These are phyloP conservation scores for Entomyzon cyanotis DNA, from an alignment of 2,113 vertebrate genomes.

Conservation along the genomic window DNA sequence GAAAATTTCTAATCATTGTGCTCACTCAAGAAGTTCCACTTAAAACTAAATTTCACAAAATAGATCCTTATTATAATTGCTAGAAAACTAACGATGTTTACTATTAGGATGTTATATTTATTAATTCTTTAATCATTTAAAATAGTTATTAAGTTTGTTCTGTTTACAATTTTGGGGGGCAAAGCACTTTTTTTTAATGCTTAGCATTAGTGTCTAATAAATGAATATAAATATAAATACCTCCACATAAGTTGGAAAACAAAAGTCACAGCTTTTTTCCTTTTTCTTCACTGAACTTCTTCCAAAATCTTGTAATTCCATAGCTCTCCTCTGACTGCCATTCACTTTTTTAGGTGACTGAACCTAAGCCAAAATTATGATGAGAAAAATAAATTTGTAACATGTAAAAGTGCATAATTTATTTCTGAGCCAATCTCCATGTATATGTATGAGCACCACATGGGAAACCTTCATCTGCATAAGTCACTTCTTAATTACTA, in stretches of 20 bases:
- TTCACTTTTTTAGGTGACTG: not conserved
- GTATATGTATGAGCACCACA: not conserved
- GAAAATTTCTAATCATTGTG: not conserved
- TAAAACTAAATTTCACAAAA: not conserved
- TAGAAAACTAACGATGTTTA: not conserved
- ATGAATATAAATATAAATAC: not conserved
- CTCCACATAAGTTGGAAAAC: not conserved
- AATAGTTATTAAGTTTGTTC: not conserved
- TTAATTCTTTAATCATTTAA: not conserved
- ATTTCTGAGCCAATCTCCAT: not conserved
- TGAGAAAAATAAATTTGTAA: not conserved
- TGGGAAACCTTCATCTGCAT: not conserved
- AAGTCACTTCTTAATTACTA: not conserved
- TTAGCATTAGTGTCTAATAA: not conserved
- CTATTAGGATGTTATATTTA: not conserved
- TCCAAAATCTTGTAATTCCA: not conserved
- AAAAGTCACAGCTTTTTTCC: not conserved
- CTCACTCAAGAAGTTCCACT: not conserved
- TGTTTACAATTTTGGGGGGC: not conserved
- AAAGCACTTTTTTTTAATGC: not conserved
- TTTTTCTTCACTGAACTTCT: not conserved
- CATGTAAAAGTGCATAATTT: not conserved
- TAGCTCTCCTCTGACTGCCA: not conserved
- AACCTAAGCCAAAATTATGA: not conserved
- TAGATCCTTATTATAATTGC: not conserved